Conservation (phyloP, 2,797 vertebrate genomes). For the Ambastaia sidthimunki region DNA sequence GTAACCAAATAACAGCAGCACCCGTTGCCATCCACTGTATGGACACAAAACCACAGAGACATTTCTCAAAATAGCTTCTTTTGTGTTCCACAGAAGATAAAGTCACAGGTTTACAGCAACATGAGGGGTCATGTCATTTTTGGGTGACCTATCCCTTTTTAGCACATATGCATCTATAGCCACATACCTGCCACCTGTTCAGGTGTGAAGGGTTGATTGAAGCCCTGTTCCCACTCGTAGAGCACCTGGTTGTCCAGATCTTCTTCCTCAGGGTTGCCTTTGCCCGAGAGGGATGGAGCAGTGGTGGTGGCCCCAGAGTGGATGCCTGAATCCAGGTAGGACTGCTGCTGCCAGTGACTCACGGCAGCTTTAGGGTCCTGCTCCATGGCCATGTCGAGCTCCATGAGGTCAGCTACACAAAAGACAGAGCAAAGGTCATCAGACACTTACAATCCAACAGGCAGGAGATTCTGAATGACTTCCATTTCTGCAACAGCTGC, state of each 20-base stretch:
- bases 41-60: no score
- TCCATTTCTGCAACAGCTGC: neutral
- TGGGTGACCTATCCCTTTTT: no score
- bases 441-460: neutral
- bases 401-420: constrained; percentile 94
- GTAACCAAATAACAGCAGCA: no score
- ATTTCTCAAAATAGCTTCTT: no score
- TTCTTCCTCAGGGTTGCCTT: constrained; percentile 95
- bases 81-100: no score
- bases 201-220: constrained; percentile 94
- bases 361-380: constrained; percentile 96
- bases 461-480: neutral
- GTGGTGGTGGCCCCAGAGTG: constrained; percentile 98
- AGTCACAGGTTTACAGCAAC: no score
- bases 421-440: neutral
- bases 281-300: constrained; percentile 96
- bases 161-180: neutral
- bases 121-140: no score
- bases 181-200: constrained; percentile 88
- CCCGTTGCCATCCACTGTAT: no score
- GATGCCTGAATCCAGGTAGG: constrained; percentile 97
- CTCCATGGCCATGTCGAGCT: constrained; percentile 99
- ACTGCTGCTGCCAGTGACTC: constrained; percentile 98
- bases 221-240: constrained; percentile 95
- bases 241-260: constrained; percentile 92